Conservation (phyloP, 2,113 vertebrate genomes). For the Passer domesticus region DNA sequence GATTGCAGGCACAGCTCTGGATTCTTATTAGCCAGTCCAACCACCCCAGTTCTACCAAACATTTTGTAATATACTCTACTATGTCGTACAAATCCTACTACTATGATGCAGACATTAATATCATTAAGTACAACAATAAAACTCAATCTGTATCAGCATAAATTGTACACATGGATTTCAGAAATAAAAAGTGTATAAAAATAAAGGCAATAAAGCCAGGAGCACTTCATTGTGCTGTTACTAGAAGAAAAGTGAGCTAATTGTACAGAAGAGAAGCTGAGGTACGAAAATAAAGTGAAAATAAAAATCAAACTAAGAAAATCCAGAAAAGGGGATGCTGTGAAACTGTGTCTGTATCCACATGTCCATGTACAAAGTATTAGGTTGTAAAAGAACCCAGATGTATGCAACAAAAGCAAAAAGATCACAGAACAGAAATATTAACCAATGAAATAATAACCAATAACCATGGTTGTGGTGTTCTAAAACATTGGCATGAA, state of each 20-base stretch:
- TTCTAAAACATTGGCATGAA: neutral
- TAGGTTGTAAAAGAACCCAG: neutral
- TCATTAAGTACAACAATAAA: slow-evolving; percentile 46
- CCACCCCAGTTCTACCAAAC: slow-evolving; percentile 15
- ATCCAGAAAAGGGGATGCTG: neutral
- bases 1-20: slow-evolving; percentile 34
- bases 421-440: neutral
- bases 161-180: neutral
- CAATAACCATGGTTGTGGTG: neutral
- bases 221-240: neutral
- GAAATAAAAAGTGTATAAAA: neutral
- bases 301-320: neutral
- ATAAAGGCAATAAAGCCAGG: neutral
- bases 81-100: slow-evolving; percentile 30
- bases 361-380: neutral
- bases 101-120: slow-evolving; percentile 60
- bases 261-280: neutral
- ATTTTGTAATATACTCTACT: slow-evolving; percentile 37
- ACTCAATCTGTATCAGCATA: neutral
- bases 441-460: neutral
- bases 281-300: neutral
- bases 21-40: slow-evolving; percentile 41
- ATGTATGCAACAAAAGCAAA: neutral
- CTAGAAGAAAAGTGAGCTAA: neutral
- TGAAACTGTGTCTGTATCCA: neutral